Base-by-base conservation (phyloP, 1,140 invertebrate species). In the Temnothorax curvispinosus region DNA sequence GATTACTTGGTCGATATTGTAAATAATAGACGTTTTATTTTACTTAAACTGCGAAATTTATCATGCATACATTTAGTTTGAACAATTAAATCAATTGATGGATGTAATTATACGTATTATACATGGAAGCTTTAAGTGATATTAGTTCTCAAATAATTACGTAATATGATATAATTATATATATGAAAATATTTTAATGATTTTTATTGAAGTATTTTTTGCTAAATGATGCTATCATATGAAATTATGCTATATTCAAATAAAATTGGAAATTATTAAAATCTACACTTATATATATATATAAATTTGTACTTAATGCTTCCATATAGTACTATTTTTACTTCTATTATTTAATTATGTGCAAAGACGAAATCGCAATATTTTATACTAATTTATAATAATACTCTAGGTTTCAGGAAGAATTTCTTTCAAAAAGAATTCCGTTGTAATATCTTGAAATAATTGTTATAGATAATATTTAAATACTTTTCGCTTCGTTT, bases 21-120 rank as follows among this genome's bases (percentile, higher is more conserved):
- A 90, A 88, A 90, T 90, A 90, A 76, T 85, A 88, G 89, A 71
- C 69, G 88, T 80, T 90, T 74, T 78, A 81, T 86, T 89, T 69
- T 35, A 87, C 27, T 67, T 76, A 15, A 21, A 76, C 3, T 35
- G 50, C 21, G 11, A 72, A 84, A 13, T 84, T 62, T 60, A 76
- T 21, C 15, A 72, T 62, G 13, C n/a, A 60, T 75, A 8, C n/a
- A 50, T 32, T 69, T 84, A 69, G n/a, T 44, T 82, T 44, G 8
- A 47, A 38, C 8, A 56, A 21, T 75, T 75, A 27, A 62, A 44
- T 47, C 5, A 44, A 35, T 44, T 18, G 11, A 69, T 41, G 67
- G 13, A 3, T 52, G 13, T 27, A 65, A 78, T 50, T 80, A 27
- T 18, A 38, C 8, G 13, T 58, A n/a, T 41, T n/a, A 47, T n/a